Percentiles rank a stretch among this genome's conserved stretches.
Evolutionary conservation across 2,113 vertebrate species (phyloP).

Genomic region (Origma solitaria): DNA sequence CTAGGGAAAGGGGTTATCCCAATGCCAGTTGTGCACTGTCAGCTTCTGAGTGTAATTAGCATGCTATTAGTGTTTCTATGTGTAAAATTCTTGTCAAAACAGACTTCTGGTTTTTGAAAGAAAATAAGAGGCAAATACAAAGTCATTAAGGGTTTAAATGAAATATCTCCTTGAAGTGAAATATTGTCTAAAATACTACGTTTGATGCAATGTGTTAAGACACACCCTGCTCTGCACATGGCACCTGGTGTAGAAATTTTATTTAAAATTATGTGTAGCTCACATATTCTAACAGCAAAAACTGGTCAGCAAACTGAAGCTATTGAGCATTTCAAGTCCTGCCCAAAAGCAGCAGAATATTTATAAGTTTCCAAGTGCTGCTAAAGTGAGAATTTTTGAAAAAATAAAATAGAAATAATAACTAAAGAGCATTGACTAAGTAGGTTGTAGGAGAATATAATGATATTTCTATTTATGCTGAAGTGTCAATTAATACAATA

Average conservation of each 20-base stretch:
- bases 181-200: neutral
- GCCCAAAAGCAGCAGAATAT: neutral
- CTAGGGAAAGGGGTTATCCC: neutral
- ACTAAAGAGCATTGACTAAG: neutral
- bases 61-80: neutral
- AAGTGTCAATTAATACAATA: neutral
- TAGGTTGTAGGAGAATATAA: neutral
- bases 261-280: neutral
- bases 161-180: neutral
- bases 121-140: neutral
- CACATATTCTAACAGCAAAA: neutral
- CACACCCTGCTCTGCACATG: neutral
- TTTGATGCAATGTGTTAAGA: neutral
- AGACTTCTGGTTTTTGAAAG: neutral
- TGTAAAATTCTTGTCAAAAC: conserved; percentile 22
- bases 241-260: neutral
- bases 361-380: neutral
- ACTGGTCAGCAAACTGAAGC: neutral
- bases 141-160: neutral
- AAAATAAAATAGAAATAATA: neutral
- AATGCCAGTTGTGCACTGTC: neutral
- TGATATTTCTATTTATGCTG: neutral
- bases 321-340: neutral
- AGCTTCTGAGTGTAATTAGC: neutral
- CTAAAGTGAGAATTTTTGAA: neutral